Conservation (phyloP, 2,888 invertebrate genomes). For the Lissocephala sabroskyi region DNA sequence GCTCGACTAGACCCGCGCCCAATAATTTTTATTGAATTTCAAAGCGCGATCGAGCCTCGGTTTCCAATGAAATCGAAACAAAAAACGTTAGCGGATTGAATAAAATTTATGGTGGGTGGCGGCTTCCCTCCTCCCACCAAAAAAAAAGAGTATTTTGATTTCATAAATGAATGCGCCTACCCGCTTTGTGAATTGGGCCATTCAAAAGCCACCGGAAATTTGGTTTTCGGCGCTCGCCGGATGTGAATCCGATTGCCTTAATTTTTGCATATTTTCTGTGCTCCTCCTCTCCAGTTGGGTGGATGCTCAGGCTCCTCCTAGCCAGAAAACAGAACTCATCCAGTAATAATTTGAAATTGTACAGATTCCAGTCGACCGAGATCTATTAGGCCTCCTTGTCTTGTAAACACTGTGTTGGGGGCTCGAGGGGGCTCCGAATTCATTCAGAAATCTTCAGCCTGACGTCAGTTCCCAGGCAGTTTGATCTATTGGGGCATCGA, state of each 20-base stretch:
- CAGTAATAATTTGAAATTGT: conserved; percentile 49
- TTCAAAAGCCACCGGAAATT: conserved; percentile 55
- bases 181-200: conserved; percentile 13
- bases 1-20: conserved; percentile 67
- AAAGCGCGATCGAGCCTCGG: no score
- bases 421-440: no score
- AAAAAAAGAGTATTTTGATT: no score
- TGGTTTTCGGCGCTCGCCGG: conserved; percentile 42
- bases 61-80: no score
- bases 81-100: no score
- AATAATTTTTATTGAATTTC: conserved; percentile 64
- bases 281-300: conserved; percentile 8
- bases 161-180: no score
- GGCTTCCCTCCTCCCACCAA: no score
- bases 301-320: conserved; percentile 26
- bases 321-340: conserved; percentile 48
- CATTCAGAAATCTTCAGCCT: neutral
- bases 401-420: no score
- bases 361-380: conserved; percentile 25
- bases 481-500: neutral
- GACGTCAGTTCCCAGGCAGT: conserved; percentile 27
- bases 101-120: no score
- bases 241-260: no score
- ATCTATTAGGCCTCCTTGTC: conserved; percentile 8
- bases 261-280: neutral